phyloP scores from a whole-genome alignment of 2,113 vertebrate genomes.

The Ptychochromis oligacanthus region DNA sequence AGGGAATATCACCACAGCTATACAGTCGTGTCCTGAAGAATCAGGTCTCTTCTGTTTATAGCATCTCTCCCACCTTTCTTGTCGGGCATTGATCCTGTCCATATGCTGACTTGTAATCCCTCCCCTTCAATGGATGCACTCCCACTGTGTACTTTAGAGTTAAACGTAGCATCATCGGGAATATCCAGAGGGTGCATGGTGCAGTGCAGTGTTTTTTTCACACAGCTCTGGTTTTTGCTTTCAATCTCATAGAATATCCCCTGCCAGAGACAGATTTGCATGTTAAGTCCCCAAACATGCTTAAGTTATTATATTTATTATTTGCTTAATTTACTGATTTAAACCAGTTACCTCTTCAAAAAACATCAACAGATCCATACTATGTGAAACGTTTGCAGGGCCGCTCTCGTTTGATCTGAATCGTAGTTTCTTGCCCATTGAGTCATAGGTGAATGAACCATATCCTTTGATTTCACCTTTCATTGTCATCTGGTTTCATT shows the following conservation, averaged over 20 bases:
- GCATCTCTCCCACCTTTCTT: constrained; percentile 46
- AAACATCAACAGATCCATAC: constrained; percentile 76
- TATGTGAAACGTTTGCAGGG: constrained; percentile 54
- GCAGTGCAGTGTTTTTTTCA: constrained; percentile 74
- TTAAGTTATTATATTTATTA: not conserved
- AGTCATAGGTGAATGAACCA: constrained; percentile 74
- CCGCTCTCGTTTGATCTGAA: constrained; percentile 72
- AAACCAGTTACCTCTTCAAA: constrained; percentile 73
- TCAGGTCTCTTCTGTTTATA: not conserved
- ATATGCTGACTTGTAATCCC: constrained; percentile 55
- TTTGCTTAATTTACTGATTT: not conserved
- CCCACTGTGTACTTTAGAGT: not conserved
- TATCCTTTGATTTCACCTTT: constrained; percentile 59
- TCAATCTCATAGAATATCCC: constrained; percentile 77
- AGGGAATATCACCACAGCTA: not conserved
- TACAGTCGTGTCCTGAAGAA: not conserved
- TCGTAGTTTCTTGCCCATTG: constrained; percentile 72
- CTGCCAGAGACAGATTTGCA: constrained; percentile 32
- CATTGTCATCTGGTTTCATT: constrained; percentile 46
- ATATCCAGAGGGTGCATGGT: constrained; percentile 71
- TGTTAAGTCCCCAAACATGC: not conserved
- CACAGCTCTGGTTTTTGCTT: constrained; percentile 80
- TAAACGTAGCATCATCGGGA: constrained; percentile 54
- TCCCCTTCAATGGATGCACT: constrained; percentile 65
- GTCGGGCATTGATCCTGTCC: constrained; percentile 50